These are phyloP conservation scores for Pristiophorus japonicus DNA, from an alignment of 2,113 vertebrate species.

Conservation along the genomic window DNA sequence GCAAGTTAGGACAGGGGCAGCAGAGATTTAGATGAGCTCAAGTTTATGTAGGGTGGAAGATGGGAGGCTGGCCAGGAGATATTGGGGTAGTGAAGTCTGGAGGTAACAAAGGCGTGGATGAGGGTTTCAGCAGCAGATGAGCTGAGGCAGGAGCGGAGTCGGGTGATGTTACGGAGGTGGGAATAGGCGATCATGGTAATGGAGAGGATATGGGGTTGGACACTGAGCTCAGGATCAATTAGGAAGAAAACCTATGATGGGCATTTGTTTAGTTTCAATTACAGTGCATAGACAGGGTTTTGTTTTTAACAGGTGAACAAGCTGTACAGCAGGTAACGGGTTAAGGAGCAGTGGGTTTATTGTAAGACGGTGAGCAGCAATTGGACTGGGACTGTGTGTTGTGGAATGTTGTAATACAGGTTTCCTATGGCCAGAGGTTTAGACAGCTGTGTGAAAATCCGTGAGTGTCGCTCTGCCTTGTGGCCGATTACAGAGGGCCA, in stretches of 20 bases:
- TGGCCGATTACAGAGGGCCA: not conserved
- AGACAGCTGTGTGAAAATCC: not conserved
- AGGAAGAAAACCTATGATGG: not conserved
- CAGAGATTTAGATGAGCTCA: not conserved
- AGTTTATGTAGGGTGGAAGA: not conserved
- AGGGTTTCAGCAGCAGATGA: too few species aligned
- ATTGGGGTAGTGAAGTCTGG: not conserved
- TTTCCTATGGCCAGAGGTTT: not conserved
- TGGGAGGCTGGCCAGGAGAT: not conserved
- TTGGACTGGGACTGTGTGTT: not conserved
- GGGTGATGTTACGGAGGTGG: not conserved
- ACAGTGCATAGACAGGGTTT: not conserved
- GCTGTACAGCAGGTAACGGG: not conserved
- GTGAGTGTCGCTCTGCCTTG: not conserved
- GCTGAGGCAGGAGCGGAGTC: not conserved
- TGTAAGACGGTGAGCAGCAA: not conserved
- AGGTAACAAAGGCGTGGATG: not conserved
- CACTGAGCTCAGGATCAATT: not conserved
- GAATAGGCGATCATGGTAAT: not conserved
- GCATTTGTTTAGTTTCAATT: not conserved
- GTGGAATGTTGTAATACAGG: slow-evolving; percentile 1
- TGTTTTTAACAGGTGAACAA: not conserved
- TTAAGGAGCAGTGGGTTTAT: not conserved
- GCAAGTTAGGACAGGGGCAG: not conserved
- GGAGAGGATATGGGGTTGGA: not conserved